Evolutionary conservation across 2,113 vertebrate genomes (phyloP).

Genomic region (Geococcyx californianus): DNA sequence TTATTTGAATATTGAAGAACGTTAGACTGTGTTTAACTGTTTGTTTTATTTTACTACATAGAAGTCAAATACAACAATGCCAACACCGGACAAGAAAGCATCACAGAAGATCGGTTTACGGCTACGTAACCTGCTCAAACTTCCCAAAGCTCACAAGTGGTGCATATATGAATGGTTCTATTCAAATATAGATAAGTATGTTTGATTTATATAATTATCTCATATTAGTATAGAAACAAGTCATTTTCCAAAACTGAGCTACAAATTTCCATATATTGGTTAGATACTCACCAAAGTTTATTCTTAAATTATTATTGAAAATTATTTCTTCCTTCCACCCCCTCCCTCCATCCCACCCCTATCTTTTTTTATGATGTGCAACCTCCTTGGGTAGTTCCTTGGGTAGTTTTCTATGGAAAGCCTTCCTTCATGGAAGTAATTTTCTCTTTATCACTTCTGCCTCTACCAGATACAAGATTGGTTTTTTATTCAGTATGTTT

Average conservation of each 20-base stretch:
- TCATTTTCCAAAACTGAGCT: background rate
- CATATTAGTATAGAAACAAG: background rate
- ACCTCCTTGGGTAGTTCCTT: background rate
- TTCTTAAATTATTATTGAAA: background rate
- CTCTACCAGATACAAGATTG: background rate
- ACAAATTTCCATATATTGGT: background rate
- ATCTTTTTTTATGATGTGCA: too few relatives aligned
- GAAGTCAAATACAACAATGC: constrained; percentile 88
- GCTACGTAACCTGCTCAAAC: constrained; percentile 94
- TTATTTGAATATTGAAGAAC: background rate
- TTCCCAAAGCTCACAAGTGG: constrained; percentile 99
- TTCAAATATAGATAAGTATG: constrained; percentile 97
- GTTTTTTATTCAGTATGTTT: background rate
- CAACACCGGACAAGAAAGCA: constrained; percentile 92
- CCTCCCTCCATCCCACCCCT: too few relatives aligned
- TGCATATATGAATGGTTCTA: constrained; percentile 99
- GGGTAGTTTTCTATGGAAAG: background rate
- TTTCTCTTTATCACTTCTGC: background rate
- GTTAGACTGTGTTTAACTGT: background rate
- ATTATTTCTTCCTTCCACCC: background rate
- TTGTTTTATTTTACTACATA: constrained; percentile 55
- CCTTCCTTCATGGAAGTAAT: background rate
- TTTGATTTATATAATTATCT: background rate
- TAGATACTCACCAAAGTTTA: background rate
- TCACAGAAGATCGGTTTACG: constrained; percentile 97